phyloP scores from a whole-genome alignment of 2,888 invertebrate genomes.

The Masnerella sp. region DNA sequence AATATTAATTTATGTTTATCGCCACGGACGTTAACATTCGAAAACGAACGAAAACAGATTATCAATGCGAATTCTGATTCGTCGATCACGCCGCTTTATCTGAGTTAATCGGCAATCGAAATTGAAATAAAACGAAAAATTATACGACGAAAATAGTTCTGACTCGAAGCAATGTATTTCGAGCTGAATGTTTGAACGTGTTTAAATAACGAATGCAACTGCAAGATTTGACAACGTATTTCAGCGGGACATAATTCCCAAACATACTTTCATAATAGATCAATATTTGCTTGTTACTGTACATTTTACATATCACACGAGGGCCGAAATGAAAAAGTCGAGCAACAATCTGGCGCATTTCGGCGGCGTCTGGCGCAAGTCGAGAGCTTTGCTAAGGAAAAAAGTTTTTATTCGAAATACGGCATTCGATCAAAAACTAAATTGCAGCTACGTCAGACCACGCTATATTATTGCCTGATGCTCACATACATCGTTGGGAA shows the following conservation, averaged over 20 bases:
- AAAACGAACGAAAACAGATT: too few species aligned
- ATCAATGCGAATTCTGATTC: too few species aligned
- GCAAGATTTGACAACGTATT: conserved; percentile 6
- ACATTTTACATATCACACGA: conserved; percentile 31
- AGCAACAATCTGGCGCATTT: conserved; percentile 37
- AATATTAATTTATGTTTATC: too few species aligned
- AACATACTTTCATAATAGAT: conserved; percentile 40
- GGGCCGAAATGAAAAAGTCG: conserved; percentile 33
- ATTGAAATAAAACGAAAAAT: too few species aligned
- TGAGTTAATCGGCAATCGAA: too few species aligned
- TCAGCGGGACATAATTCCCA: neutral
- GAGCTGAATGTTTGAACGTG: conserved; percentile 1
- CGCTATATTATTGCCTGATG: conserved; percentile 15
- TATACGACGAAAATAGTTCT: too few species aligned
- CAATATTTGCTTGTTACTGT: conserved; percentile 35
- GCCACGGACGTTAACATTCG: too few species aligned
- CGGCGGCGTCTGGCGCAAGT: conserved; percentile 16
- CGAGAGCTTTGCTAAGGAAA: conserved; percentile 17
- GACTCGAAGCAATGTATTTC: too few species aligned
- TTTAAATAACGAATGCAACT: conserved; percentile 9
- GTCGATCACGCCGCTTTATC: too few species aligned
- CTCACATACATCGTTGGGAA: conserved; percentile 15
- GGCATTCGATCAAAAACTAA: conserved; percentile 38
- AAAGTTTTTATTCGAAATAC: conserved; percentile 41
- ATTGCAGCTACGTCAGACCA: conserved; percentile 9